Conservation (phyloP, 1,140 invertebrate species). For the Megathymus violae region DNA sequence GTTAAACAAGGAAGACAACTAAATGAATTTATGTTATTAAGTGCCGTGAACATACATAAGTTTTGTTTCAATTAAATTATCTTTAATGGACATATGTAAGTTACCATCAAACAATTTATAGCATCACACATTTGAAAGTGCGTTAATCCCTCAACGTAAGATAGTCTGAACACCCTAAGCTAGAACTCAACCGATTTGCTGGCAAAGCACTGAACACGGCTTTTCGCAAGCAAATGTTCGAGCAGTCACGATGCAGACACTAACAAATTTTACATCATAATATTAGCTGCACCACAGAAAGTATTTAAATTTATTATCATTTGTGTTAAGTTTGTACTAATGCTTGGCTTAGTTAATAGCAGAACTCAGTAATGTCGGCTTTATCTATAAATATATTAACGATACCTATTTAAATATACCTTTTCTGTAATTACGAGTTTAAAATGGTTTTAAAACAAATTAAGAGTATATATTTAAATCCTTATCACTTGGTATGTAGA, state of each 20-base stretch:
- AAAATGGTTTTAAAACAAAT: background rate
- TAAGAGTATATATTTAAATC: no score
- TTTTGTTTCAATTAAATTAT: no score
- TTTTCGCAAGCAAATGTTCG: conserved; percentile 48
- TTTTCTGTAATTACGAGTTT: background rate
- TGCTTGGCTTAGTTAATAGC: conserved; percentile 13
- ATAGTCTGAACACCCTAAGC: background rate
- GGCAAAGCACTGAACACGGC: conserved; percentile 37
- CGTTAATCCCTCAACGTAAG: background rate
- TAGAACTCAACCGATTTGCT: conserved; percentile 38
- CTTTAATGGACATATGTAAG: no score
- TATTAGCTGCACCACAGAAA: conserved; percentile 26
- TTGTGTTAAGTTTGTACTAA: conserved; percentile 16
- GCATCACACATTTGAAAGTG: no score
- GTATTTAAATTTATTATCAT: conserved; percentile 29
- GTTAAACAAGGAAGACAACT: no score
- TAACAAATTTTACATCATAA: conserved; percentile 37
- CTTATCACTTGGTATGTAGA: no score
- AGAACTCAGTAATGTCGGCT: background rate
- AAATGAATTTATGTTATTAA: no score
- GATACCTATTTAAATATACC: background rate
- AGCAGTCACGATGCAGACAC: conserved; percentile 46
- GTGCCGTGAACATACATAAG: no score
- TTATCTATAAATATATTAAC: conserved; percentile 9
- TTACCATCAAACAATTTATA: no score